Percentiles rank a stretch among this genome's conserved stretches.
Evolutionary conservation across 2,113 vertebrate species (phyloP).

Genomic region (Gallinago media): DNA sequence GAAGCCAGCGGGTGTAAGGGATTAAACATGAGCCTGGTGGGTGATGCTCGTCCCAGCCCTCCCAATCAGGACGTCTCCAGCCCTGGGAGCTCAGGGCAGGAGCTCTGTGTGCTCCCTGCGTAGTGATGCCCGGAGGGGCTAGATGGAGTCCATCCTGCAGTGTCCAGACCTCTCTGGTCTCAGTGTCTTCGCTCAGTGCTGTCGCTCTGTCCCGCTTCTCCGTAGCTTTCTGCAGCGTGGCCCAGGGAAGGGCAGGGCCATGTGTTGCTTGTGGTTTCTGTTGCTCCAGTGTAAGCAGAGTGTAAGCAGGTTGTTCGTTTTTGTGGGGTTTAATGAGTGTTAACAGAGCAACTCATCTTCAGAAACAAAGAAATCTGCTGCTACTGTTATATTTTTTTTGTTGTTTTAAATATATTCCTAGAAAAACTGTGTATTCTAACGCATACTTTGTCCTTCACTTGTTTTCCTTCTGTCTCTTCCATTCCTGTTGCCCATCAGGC

Average conservation of each 20-base stretch:
- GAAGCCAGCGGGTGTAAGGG: neutral
- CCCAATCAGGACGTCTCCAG: neutral
- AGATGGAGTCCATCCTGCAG: neutral
- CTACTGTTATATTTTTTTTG: neutral
- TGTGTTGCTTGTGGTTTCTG: neutral
- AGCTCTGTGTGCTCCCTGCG: fast-evolving
- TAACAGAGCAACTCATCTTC: neutral
- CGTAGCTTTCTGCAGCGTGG: fast-evolving
- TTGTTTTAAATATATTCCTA: neutral
- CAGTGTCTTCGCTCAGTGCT: fast-evolving
- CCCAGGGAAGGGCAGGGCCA: fast-evolving
- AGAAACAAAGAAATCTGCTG: neutral
- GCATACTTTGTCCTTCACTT: neutral
- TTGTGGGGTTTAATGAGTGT: neutral
- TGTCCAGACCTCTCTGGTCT: neutral
- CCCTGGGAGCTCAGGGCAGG: neutral
- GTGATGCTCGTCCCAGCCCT: neutral
- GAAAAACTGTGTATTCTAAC: neutral
- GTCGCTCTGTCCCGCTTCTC: neutral
- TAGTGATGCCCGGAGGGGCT: neutral
- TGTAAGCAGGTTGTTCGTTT: neutral
- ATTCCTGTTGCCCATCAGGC: neutral
- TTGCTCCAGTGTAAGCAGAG: neutral
- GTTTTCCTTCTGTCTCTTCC: neutral
- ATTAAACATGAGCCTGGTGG: neutral